Conservation (phyloP, 2,113 vertebrate species). For the Myiopsitta monachus region DNA sequence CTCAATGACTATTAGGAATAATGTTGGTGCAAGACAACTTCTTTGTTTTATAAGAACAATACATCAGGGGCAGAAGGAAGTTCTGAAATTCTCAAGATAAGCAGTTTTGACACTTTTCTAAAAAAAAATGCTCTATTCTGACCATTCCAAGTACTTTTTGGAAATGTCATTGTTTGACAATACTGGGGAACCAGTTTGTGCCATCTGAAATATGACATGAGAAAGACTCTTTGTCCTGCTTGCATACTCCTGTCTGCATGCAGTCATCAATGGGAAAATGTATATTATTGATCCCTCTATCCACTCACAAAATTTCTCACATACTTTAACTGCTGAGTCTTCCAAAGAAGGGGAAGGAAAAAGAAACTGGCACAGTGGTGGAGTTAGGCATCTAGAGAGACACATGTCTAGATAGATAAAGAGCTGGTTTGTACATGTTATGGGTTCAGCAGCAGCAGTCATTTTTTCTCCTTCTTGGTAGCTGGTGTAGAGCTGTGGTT, state of each 20-base stretch:
- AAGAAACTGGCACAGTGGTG: fast-evolving
- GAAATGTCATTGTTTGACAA: not conserved
- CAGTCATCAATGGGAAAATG: not conserved
- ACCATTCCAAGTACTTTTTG: not conserved
- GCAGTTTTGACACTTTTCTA: not conserved
- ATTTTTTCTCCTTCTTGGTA: too few species aligned
- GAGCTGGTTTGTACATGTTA: too few species aligned
- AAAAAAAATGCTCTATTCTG: not conserved
- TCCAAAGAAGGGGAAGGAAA: not conserved
- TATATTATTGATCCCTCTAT: not conserved
- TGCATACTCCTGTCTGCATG: not conserved
- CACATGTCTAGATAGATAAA: not conserved
- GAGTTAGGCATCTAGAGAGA: not conserved
- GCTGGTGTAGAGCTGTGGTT: too few species aligned
- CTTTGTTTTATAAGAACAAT: not conserved
- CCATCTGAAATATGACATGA: not conserved
- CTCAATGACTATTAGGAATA: not conserved
- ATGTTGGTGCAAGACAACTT: not conserved
- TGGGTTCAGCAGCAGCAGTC: too few species aligned
- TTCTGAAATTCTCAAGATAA: not conserved
- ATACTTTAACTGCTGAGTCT: not conserved
- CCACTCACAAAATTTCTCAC: not conserved
- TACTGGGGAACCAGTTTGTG: not conserved
- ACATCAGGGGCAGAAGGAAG: not conserved
- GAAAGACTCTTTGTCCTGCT: not conserved